phyloP scores from a whole-genome alignment of 35 echinoderm and acorn worm species.

The Antedon bifida region DNA sequence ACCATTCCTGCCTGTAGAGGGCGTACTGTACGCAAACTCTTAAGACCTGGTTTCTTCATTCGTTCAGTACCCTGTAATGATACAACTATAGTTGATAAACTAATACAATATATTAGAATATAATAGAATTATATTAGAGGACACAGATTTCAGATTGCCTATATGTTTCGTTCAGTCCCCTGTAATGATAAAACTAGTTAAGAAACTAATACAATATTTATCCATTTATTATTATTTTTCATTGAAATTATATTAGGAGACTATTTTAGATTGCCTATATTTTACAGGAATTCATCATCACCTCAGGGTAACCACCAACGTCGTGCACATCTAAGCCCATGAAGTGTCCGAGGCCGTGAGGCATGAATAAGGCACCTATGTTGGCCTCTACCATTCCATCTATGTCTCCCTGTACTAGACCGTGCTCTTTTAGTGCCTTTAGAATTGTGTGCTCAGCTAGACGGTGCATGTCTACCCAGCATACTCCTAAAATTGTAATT shows the following conservation, averaged over 20 bases:
- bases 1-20: slow-evolving; percentile 65
- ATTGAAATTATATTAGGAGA: too few species aligned
- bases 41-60: slow-evolving; percentile 48
- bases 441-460: slow-evolving; percentile 52
- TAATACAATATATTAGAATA: not conserved
- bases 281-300: too few species aligned
- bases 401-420: slow-evolving; percentile 63
- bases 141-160: not conserved
- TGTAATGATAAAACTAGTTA: not conserved
- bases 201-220: too few species aligned
- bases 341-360: slow-evolving; percentile 90
- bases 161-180: not conserved
- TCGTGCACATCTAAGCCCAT: slow-evolving; percentile 92
- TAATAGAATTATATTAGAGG: not conserved
- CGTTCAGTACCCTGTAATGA: slow-evolving; percentile 59
- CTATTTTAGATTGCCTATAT: too few species aligned
- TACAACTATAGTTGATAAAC: not conserved
- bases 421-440: slow-evolving; percentile 29
- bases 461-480: slow-evolving; percentile 83
- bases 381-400: slow-evolving; percentile 59
- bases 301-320: slow-evolving; percentile 87
- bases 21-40: slow-evolving; percentile 55
- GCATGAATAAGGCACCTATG: slow-evolving; percentile 79
- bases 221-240: too few species aligned
- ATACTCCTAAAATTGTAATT: too few species aligned